Base-by-base conservation (phyloP, 92 coral and sea anemone genomes). In the Micromussa lordhowensis region DNA sequence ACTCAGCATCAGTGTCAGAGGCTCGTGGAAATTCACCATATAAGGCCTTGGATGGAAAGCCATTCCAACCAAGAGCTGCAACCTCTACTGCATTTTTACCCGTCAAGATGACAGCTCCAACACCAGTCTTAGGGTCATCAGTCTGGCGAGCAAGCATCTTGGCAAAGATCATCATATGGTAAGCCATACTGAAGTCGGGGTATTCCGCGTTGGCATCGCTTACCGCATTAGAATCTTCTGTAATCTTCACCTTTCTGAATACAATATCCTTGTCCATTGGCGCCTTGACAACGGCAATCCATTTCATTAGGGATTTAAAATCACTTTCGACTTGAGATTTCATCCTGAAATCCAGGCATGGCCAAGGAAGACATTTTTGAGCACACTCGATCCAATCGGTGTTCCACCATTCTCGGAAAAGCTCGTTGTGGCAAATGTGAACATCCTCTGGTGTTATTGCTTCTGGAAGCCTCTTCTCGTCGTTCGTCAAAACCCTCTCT, bases 11-110 rank as follows among this genome's bases (percentile, higher is more conserved):
- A 26, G 74, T 61, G 73, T 91, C 94, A 13, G 92, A 81, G 3
- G 95, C 95, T 36, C 96, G 77, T 6, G 98, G 96, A 77, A 94
- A 96, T 44, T 96, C 96, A 2, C 98, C 99, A 90, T 93, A 94
- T 40, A 80, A 75, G 18, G 99, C 91, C 32, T 92, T 87, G 34
- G 93, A 81, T 73, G 98, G 96, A 58, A 86, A 96, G n/a, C 98
- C 92, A 86, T 95, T 96, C 97, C 97, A 95, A 2, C 98, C 98
- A 16, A 92, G 84, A 5, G 95, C 93, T 3, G 87, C 94, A 59
- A 96, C 86, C 54, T 88, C n/a, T n/a, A n/a, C 94, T 28, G 35
- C 15, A 72, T 84, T 91, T 69, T 87, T 76, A 14, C 92, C 91
- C 48, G 28, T 75, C 26, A 93, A 44, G 21, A 94, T 82, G 22